A percentile compares a stretch with the other conserved stretches of the same genome.
These are phyloP conservation scores for Erinaceus europaeus DNA, from an alignment of 2,113 vertebrate species.

Conservation along the genomic window DNA sequence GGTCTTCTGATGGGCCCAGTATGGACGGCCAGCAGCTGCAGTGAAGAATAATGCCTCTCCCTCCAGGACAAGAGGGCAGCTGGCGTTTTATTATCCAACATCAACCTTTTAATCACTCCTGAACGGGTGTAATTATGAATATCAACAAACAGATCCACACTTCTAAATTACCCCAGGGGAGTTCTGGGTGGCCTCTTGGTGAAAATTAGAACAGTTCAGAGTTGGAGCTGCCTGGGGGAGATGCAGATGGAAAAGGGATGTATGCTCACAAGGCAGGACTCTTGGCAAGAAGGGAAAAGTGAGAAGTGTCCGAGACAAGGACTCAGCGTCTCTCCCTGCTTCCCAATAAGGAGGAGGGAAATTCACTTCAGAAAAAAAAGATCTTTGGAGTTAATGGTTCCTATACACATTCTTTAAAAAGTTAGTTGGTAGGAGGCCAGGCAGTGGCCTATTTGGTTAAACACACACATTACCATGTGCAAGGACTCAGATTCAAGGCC, in stretches of 20 bases:
- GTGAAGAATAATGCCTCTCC: neutral
- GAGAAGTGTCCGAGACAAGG: neutral
- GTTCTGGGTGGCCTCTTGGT: neutral
- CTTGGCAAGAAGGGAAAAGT: neutral
- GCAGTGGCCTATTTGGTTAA: too few relatives aligned
- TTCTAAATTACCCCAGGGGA: constrained; percentile 43
- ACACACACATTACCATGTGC: too few relatives aligned
- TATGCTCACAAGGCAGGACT: too few relatives aligned
- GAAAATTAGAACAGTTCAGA: neutral
- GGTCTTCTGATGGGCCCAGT: neutral
- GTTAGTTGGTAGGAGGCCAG: too few relatives aligned
- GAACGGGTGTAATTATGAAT: constrained; percentile 45
- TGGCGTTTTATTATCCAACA: constrained; percentile 15
- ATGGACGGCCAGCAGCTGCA: neutral
- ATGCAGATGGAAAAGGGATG: neutral
- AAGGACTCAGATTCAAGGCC: too few relatives aligned
- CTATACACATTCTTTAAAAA: neutral
- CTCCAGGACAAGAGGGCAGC: neutral
- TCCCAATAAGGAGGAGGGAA: neutral
- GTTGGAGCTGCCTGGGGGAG: neutral
- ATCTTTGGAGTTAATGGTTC: neutral
- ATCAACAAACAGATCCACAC: constrained; percentile 21
- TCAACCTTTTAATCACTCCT: constrained; percentile 39
- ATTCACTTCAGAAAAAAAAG: neutral
- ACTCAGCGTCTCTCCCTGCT: neutral